phyloP scores from a whole-genome alignment of 2,113 vertebrate species.

The Corvus cornix region DNA sequence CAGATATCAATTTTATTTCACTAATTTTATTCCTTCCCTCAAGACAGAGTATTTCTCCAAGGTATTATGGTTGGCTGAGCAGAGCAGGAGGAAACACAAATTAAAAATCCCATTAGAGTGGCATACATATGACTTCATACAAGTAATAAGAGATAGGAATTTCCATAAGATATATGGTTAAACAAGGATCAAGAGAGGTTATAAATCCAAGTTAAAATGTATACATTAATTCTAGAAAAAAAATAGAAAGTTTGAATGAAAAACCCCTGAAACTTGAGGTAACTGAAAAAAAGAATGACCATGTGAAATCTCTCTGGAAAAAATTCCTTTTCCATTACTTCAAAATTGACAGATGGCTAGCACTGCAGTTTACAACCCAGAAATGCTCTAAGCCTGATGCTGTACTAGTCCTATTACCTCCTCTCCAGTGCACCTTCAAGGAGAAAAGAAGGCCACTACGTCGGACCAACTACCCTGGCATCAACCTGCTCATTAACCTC shows the following conservation, averaged over 20 bases:
- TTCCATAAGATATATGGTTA: not conserved
- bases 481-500: not conserved
- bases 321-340: not conserved
- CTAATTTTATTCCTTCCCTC: not conserved
- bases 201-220: not conserved
- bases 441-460: rapidly evolving
- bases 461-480: not conserved
- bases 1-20: not conserved
- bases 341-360: not conserved
- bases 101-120: not conserved
- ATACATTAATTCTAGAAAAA: not conserved
- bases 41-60: conserved; percentile 1
- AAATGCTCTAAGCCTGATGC: not conserved
- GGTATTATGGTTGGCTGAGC: not conserved
- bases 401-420: not conserved
- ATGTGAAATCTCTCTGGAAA: not conserved
- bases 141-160: not conserved
- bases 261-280: not conserved
- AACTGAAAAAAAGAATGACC: not conserved
- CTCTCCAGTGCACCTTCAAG: not conserved
- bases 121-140: not conserved
- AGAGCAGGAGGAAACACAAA: not conserved
- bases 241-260: not conserved
- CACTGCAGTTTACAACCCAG: not conserved
- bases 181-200: not conserved